Evolutionary conservation across 2,113 vertebrate species (phyloP).

Genomic region (Urocynchramus pylzowi): DNA sequence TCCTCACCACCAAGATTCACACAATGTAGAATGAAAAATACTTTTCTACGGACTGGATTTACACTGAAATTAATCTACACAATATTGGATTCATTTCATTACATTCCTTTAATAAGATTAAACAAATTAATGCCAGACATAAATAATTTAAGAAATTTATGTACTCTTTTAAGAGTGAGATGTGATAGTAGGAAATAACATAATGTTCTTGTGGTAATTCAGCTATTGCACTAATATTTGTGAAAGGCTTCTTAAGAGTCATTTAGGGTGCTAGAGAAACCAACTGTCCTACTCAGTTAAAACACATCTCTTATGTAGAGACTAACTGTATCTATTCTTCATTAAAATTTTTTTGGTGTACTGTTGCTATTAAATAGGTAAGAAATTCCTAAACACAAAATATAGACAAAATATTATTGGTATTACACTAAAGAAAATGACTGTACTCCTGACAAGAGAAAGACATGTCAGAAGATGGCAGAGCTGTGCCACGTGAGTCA

Average conservation of each 20-base stretch:
- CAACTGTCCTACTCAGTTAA: not conserved
- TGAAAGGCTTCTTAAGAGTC: not conserved
- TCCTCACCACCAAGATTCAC: not conserved
- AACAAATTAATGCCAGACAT: not conserved
- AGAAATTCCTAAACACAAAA: not conserved
- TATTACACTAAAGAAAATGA: not conserved
- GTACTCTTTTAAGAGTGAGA: not conserved
- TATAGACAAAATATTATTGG: not conserved
- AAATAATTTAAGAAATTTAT: not conserved
- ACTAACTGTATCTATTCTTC: not conserved
- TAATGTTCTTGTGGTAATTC: not conserved
- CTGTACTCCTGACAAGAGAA: constrained; percentile 17
- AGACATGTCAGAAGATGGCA: constrained; percentile 63
- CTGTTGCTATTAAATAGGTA: not conserved
- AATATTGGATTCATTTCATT: not conserved
- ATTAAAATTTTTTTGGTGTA: not conserved
- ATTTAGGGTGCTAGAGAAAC: not conserved
- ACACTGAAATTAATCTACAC: not conserved
- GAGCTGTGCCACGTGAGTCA: constrained; percentile 61
- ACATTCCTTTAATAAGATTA: not conserved
- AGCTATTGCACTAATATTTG: not conserved
- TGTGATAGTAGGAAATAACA: not conserved
- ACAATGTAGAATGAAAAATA: not conserved
- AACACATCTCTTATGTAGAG: not conserved
- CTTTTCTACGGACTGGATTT: not conserved